Evolutionary conservation across 2,113 vertebrate species (phyloP).

Genomic region (Solea solea): DNA sequence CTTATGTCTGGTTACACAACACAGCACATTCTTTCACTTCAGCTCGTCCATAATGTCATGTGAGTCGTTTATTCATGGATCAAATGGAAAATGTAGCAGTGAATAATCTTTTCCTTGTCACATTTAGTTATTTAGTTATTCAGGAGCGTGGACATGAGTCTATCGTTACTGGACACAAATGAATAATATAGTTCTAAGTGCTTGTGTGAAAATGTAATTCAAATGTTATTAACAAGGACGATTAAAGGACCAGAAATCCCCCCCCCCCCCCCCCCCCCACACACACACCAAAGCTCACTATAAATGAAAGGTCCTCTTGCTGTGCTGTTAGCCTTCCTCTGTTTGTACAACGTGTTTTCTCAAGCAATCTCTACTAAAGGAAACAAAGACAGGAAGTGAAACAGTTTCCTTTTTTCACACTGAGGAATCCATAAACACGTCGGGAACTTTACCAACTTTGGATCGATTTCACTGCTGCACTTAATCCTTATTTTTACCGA

Average conservation of each 20-base stretch:
- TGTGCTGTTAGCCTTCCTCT: slow-evolving; percentile 18
- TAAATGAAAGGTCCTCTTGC: slow-evolving; percentile 35
- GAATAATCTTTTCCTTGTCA: too few species aligned
- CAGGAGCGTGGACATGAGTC: too few species aligned
- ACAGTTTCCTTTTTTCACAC: slow-evolving; percentile 50
- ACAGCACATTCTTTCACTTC: too few species aligned
- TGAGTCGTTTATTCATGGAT: too few species aligned
- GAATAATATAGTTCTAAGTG: too few species aligned
- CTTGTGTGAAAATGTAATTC: slow-evolving; percentile 6
- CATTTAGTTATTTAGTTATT: too few species aligned
- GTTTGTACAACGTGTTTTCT: slow-evolving; percentile 43
- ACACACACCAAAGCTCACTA: not conserved
- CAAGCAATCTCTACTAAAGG: slow-evolving; percentile 36
- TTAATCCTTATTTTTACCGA: slow-evolving; percentile 65
- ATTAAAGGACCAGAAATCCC: too few species aligned
- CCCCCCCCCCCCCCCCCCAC: not conserved
- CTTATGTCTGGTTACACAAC: too few species aligned
- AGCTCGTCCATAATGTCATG: too few species aligned
- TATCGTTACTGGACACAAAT: too few species aligned
- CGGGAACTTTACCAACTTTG: slow-evolving; percentile 63
- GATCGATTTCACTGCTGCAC: slow-evolving; percentile 69
- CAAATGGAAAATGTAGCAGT: too few species aligned
- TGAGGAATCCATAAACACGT: slow-evolving; percentile 50
- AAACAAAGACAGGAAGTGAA: slow-evolving; percentile 61
- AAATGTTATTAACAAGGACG: slow-evolving; percentile 13